Percentiles rank a stretch among this genome's conserved stretches.
phyloP scores from a whole-genome alignment of 2,888 invertebrate species.

The Hirtodrosophila confusa region DNA sequence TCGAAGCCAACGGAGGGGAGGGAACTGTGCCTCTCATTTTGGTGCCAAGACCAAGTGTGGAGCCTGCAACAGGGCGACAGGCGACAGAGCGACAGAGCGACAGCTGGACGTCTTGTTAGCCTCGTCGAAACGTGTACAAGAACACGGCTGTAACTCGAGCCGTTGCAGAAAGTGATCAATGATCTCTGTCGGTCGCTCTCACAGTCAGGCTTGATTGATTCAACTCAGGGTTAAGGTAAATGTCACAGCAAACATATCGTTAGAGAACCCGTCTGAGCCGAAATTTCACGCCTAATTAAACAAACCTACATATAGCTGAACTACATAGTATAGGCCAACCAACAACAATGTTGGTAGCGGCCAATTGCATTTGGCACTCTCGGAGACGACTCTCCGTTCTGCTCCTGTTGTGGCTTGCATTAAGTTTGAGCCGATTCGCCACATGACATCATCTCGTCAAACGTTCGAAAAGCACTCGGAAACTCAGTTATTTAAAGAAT shows the following conservation, averaged over 20 bases:
- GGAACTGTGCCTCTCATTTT: conserved; percentile 2
- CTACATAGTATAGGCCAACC: not conserved
- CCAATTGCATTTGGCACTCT: conserved; percentile 33
- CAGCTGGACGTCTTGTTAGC: conserved; percentile 4
- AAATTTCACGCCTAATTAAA: conserved; percentile 68
- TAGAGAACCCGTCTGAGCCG: not conserved
- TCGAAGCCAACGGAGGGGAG: conserved; percentile 9
- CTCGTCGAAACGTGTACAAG: conserved; percentile 2
- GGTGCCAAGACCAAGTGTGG: conserved; percentile 26
- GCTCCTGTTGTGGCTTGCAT: conserved; percentile 12
- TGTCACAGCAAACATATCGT: conserved; percentile 56
- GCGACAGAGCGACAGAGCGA: conserved; percentile 42
- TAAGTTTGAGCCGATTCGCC: conserved; percentile 17
- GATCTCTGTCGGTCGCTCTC: conserved; percentile 18
- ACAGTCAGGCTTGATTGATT: conserved; percentile 75
- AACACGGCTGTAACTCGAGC: not conserved
- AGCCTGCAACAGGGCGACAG: conserved; percentile 30
- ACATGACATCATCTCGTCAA: conserved; percentile 49
- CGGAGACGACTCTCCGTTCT: not conserved
- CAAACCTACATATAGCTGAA: conserved; percentile 26
- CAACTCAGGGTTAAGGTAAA: conserved; percentile 78
- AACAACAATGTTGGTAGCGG: not conserved
- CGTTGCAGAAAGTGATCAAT: conserved; percentile 52
- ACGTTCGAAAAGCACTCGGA: conserved; percentile 33
- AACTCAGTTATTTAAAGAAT: conserved; percentile 45